Conservation (phyloP, 2,113 vertebrate genomes). For the Eonycteris spelaea region DNA sequence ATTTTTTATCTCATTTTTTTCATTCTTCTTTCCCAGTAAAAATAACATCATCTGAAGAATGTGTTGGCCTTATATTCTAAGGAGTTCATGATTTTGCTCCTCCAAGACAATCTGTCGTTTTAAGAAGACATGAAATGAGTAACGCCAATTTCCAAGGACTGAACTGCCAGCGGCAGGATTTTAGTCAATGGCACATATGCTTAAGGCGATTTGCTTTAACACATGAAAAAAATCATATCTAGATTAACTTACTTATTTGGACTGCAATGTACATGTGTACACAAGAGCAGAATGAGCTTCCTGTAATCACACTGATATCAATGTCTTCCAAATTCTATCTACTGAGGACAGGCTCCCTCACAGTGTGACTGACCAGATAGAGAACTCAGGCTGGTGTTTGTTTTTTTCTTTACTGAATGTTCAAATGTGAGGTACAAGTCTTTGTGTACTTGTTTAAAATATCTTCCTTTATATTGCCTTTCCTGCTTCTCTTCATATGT, state of each 20-base stretch:
- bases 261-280: neutral
- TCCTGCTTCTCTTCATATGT: neutral
- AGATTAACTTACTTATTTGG: neutral
- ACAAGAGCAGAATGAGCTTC: neutral
- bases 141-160: neutral
- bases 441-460: neutral
- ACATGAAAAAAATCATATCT: neutral
- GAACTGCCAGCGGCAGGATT: neutral
- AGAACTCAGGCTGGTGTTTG: neutral
- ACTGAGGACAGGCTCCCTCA: neutral
- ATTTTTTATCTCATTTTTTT: neutral
- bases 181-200: neutral
- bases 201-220: neutral
- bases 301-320: neutral
- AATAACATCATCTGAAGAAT: neutral
- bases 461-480: neutral
- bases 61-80: neutral
- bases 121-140: neutral
- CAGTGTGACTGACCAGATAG: neutral
- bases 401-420: neutral
- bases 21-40: neutral
- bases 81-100: neutral
- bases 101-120: conserved; percentile 5
- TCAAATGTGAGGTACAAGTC: neutral
- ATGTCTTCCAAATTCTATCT: neutral